Evolutionary conservation across 1,140 invertebrate species (phyloP).

Genomic region (Drosophila orena): DNA sequence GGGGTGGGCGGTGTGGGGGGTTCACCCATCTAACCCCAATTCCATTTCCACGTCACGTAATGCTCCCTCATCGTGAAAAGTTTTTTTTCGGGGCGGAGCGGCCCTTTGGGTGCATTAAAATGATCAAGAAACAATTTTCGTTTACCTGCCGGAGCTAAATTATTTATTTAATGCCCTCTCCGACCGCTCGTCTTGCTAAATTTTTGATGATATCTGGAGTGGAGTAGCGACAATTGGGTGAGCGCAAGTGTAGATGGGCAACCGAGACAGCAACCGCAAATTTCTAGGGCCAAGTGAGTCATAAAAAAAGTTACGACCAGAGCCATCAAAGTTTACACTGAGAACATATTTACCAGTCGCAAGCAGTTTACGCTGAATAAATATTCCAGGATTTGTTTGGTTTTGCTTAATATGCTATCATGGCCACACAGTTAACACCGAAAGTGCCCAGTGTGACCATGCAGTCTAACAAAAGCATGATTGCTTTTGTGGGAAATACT

Average conservation of each 20-base stretch:
- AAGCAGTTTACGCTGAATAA: neutral
- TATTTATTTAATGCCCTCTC: constrained; percentile 74
- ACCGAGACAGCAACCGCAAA: constrained; percentile 64
- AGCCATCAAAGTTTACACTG: constrained; percentile 44
- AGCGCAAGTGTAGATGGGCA: constrained; percentile 37
- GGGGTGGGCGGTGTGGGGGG: too few species aligned
- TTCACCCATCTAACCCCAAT: constrained; percentile 39
- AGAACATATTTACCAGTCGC: too few species aligned
- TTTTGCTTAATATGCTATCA: neutral
- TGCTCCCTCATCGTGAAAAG: constrained; percentile 56
- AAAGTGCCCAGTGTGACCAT: neutral
- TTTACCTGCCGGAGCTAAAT: constrained; percentile 71
- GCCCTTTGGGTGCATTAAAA: constrained; percentile 81
- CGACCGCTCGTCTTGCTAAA: constrained; percentile 53
- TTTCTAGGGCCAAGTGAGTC: constrained; percentile 59
- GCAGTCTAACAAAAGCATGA: neutral
- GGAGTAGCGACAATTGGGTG: constrained; percentile 58
- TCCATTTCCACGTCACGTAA: constrained; percentile 70
- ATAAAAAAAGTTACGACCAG: constrained; percentile 54
- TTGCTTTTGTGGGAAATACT: neutral
- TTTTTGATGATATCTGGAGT: constrained; percentile 68
- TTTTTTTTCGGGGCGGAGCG: constrained; percentile 37
- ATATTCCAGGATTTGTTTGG: neutral
- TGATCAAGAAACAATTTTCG: constrained; percentile 84
- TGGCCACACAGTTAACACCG: neutral